These are phyloP conservation scores for Erythrocebus patas DNA, from an alignment of 2,113 vertebrate species.

Conservation along the genomic window DNA sequence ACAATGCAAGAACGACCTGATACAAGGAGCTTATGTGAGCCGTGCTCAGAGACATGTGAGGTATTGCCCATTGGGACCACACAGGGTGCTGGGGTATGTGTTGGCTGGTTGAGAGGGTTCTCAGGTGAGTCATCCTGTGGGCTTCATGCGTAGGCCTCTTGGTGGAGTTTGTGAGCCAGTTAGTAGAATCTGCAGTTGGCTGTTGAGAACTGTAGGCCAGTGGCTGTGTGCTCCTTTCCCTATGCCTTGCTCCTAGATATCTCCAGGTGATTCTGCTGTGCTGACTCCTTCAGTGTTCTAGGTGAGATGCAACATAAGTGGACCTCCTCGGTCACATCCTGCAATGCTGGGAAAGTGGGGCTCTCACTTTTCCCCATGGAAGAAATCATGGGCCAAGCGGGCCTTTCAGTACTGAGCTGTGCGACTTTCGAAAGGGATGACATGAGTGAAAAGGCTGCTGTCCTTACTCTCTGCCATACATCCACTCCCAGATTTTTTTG, in stretches of 20 bases:
- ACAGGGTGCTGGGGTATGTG: background rate
- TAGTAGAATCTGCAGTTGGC: background rate
- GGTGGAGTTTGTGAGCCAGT: background rate
- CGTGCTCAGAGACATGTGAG: background rate
- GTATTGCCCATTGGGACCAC: background rate
- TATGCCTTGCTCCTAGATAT: background rate
- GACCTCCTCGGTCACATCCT: background rate
- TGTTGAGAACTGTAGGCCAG: background rate
- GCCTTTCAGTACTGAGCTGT: background rate
- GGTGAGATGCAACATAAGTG: background rate
- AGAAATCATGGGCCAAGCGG: background rate
- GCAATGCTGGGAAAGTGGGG: background rate
- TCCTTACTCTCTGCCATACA: background rate
- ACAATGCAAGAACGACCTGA: too few species aligned
- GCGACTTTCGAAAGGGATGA: background rate
- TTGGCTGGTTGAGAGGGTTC: background rate
- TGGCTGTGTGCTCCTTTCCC: background rate
- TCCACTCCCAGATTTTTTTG: background rate
- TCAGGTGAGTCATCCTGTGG: background rate
- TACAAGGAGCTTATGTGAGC: background rate
- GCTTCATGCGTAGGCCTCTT: background rate
- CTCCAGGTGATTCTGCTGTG: background rate
- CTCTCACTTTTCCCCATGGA: background rate
- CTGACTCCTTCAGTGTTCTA: background rate
- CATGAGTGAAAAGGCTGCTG: background rate